Percentiles rank a stretch among this genome's conserved stretches.
phyloP scores from a whole-genome alignment of 2,888 invertebrate genomes.

The Macaria liturata region DNA sequence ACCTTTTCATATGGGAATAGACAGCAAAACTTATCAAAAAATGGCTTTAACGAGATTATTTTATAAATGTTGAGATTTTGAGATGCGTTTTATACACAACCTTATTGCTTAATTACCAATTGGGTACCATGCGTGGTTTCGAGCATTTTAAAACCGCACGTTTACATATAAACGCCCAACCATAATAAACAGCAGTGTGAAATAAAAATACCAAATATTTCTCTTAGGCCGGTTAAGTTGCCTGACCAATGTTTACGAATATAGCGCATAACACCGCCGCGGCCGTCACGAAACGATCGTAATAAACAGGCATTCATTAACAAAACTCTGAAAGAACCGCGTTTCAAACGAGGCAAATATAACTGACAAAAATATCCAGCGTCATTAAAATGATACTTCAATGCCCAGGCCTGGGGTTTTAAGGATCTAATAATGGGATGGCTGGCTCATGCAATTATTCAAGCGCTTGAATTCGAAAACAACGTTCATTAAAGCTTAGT shows the following conservation, averaged over 20 bases:
- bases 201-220: too few relatives aligned
- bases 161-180: too few relatives aligned
- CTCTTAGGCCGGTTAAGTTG: too few relatives aligned
- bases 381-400: constrained; percentile 23
- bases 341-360: constrained; percentile 6
- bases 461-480: constrained; percentile 14
- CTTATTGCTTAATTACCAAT: too few relatives aligned
- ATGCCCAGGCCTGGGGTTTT: constrained; percentile 15
- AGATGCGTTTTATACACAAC: too few relatives aligned
- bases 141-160: too few relatives aligned
- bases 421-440: constrained; percentile 26
- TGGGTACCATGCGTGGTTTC: too few relatives aligned
- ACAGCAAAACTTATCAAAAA: too few relatives aligned
- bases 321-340: constrained; percentile 13
- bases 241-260: too few relatives aligned
- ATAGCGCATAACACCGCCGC: neutral
- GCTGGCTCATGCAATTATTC: constrained; percentile 13
- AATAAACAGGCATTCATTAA: constrained; percentile 17
- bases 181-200: too few relatives aligned
- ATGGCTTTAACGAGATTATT: too few relatives aligned
- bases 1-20: constrained; percentile 6
- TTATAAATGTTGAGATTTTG: too few relatives aligned
- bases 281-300: constrained; percentile 21
- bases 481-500: constrained; percentile 7
- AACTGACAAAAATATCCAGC: constrained; percentile 30